Evolutionary conservation across 2,113 vertebrate species (phyloP), one percentile per base, ranked within the genome.

Genomic region (Hypocryptadius cinnamomeus): DNA sequence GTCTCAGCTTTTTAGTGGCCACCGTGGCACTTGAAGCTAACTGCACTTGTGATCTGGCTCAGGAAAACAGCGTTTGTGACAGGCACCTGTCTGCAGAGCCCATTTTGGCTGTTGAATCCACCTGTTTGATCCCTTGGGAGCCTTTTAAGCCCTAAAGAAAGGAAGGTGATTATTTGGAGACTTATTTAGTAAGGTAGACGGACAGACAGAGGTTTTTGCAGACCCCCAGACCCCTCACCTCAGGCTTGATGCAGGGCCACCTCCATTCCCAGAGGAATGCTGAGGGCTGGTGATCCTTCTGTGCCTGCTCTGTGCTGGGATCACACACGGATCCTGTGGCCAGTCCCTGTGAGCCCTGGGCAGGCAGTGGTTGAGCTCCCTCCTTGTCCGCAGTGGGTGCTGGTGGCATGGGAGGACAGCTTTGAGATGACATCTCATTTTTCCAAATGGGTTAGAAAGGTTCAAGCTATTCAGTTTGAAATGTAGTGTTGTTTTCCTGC

Each of bases 281-380:
- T 84, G 40, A 27, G 39, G 10, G 17, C 14, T 4, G 6, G 2
- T 27, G 1, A 0, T 1, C 0, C 9, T 30, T 39, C 65, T 11
- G 0, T 3, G 30, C 16, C 50, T 63, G 60, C 28, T 33, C 21
- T 1, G 2, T 61, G 79, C 21, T 74, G 40, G 68, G n/a, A 7
- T 47, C 13, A 4, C 25, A 8, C 28, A 50, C 22, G 45, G 35
- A 13, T 44, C 8, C 37, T 54, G 25, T 13, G 33, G 21, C 53
- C 1, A 1, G 8, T 25, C 13, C 37, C 47, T 39, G 31, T 1
- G 1, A 14, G 23, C 47, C 39, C 39, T 48, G 57, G 61, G 59
- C 48, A 35, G 53, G 13, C 39, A 42, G 30, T 13, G 47, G 28
- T 11, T 0, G 13, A 60, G 48, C 35, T 50, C 19, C 25, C 10